Base-by-base conservation (phyloP, 2,113 vertebrate species). In the Stegastes partitus region DNA sequence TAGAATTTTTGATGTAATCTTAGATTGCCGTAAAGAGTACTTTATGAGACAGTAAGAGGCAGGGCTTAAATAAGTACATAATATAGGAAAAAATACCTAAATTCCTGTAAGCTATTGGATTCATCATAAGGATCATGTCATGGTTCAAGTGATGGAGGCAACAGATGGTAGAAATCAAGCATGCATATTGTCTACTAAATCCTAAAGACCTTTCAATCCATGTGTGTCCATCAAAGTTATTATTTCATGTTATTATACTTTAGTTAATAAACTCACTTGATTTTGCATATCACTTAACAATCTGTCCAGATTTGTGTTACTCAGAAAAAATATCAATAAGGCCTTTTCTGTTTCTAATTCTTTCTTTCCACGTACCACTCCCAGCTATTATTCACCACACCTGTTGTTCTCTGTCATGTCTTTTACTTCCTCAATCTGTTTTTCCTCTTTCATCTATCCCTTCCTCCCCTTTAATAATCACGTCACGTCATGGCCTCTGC, bases 331-430 rank as follows among this genome's bases (percentile, higher is more conserved):
- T 64, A 26, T 26, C n/a, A 1, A 58, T n/a, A n/a, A 5, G 55
- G 5, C 47, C 28, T 23, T 45, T 74, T 50, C 19, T 1, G 0
- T 57, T 12, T 68, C 23, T 26, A 23, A 39, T 50, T 56, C 31
- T 44, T 31, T 44, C 47, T 45, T 50, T 65, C 37, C 54, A 19
- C 0, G 11, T 15, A 51, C 22, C 51, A 22, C 25, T 54, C 9
- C 45, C 25, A 65, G 1, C 63, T 3, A 70, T 69, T 70, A 58
- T 14, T 69, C 39, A 15, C 1, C 18, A 14, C 16, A 34, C 9
- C 14, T 65, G 39, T 74, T 68, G 19, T 75, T 81, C 56, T 34
- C 16, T 23, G 42, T 25, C 9, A 5, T 53, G 18, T 69, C 37
- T 53, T 14, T 45, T 55, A 11, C 16, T n/a, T 25, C 22, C 42